Conservation (phyloP, 2,797 vertebrate genomes). For the Coreius guichenoti region DNA sequence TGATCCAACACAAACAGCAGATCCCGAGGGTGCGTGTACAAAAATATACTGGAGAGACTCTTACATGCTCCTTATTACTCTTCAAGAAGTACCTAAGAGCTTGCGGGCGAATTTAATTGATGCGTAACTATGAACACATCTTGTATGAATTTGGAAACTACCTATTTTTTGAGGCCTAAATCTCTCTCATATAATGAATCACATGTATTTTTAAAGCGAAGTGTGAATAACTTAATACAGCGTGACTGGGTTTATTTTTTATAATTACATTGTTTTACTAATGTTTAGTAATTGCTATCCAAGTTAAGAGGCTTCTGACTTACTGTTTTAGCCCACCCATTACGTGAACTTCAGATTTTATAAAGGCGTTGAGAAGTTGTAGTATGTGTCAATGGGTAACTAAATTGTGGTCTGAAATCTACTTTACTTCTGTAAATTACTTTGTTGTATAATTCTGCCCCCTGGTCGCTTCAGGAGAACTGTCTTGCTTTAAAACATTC, state of each 20-base stretch:
- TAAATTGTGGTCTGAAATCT: neutral
- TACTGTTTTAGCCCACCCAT: constrained; percentile 35
- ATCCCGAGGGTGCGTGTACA: constrained; percentile 50
- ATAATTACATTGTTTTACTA: constrained; percentile 21
- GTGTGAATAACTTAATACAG: neutral
- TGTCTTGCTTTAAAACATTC: neutral
- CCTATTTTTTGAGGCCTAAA: constrained; percentile 5
- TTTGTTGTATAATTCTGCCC: neutral
- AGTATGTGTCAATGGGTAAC: neutral
- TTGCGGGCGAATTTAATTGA: neutral
- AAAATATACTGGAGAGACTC: constrained; percentile 34
- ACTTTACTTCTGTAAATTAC: neutral
- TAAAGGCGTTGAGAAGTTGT: neutral
- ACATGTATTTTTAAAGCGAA: neutral
- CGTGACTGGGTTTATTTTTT: constrained; percentile 11
- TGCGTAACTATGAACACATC: neutral
- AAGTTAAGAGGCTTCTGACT: constrained; percentile 32
- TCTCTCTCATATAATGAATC: constrained; percentile 21
- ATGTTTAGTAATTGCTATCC: constrained; percentile 17
- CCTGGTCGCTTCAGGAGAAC: neutral
- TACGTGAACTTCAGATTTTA: constrained; percentile 19
- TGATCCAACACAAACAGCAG: constrained; percentile 62
- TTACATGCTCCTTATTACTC: constrained; percentile 41
- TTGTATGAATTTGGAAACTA: neutral
- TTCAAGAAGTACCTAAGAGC: constrained; percentile 8